A percentile compares a stretch with the other conserved stretches of the same genome.
phyloP scores from a whole-genome alignment of 92 coral and sea anemone genomes.

The Bergia sp. region DNA sequence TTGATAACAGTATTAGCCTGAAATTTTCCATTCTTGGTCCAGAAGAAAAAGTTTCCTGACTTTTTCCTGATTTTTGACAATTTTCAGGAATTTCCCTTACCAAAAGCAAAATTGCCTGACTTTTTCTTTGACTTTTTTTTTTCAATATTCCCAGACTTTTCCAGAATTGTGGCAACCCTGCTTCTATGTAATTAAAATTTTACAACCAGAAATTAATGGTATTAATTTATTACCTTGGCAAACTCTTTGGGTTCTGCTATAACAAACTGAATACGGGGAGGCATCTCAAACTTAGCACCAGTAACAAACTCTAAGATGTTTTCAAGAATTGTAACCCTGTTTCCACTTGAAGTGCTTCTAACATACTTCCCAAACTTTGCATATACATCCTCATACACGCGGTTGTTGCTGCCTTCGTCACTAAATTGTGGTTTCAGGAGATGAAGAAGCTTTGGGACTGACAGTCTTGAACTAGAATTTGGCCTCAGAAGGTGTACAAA shows the following conservation, averaged over 20 bases:
- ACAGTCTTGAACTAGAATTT: constrained; percentile 14
- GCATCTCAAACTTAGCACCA: constrained; percentile 30
- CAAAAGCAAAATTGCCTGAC: too few species aligned
- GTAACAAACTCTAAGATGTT: constrained; percentile 42
- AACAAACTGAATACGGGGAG: constrained; percentile 35
- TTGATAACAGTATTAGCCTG: constrained; percentile 3
- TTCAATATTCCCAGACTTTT: too few species aligned
- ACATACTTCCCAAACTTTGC: constrained; percentile 35
- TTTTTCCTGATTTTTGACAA: neutral
- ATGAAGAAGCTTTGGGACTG: constrained; percentile 40
- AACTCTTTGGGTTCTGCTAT: constrained; percentile 13
- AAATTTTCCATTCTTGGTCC: constrained; percentile 3
- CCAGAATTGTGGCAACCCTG: too few species aligned
- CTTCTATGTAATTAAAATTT: neutral
- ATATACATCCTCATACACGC: constrained; percentile 41
- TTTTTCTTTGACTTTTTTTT: too few species aligned
- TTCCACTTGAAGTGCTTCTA: constrained; percentile 9
- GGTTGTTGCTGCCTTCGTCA: constrained; percentile 43
- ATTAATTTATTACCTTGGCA: constrained; percentile 18
- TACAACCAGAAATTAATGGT: too few species aligned
- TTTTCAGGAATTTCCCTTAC: too few species aligned
- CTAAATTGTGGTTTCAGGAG: constrained; percentile 43
- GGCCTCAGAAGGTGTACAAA: constrained; percentile 33
- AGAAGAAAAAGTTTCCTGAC: constrained; percentile 6
- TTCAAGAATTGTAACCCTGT: constrained; percentile 41